A percentile compares a stretch with the other conserved stretches of the same genome.
Conservation (phyloP, 1,140 invertebrate genomes). For the Pseudomyrmex gracilis region DNA sequence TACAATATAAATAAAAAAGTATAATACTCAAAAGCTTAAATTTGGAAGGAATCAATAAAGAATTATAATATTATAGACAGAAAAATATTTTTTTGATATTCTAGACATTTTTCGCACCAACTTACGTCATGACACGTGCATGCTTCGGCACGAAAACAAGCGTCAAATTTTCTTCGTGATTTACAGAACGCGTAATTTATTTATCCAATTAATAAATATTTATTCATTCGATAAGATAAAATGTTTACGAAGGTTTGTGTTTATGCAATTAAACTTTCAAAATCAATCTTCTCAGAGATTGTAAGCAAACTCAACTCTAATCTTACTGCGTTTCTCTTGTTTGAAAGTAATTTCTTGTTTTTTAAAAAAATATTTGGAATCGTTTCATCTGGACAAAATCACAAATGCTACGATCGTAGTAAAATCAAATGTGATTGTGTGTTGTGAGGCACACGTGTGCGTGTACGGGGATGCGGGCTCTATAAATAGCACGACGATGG, state of each 20-base stretch:
- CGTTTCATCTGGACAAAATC: conserved; percentile 11
- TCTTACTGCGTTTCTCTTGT: background rate
- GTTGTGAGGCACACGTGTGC: background rate
- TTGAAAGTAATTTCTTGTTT: background rate
- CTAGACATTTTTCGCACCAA: too few relatives aligned
- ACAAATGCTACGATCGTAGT: conserved; percentile 32
- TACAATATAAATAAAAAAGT: background rate
- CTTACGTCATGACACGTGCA: too few relatives aligned
- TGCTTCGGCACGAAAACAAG: too few relatives aligned
- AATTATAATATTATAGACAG: too few relatives aligned
- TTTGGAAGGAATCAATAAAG: too few relatives aligned
- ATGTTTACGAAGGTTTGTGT: background rate
- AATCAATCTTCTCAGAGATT: too few relatives aligned
- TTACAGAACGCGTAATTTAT: too few relatives aligned
- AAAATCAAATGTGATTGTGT: conserved; percentile 36
- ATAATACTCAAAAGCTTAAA: background rate
- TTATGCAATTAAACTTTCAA: background rate
- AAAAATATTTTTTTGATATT: too few relatives aligned
- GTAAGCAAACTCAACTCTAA: background rate
- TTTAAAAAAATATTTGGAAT: background rate
- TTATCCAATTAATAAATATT: background rate
- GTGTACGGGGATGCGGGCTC: conserved; percentile 43
- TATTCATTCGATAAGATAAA: background rate
- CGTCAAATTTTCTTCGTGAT: too few relatives aligned
- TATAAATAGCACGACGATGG: conserved; percentile 43